Evolutionary conservation across 2,113 vertebrate genomes (phyloP), one percentile per base, ranked within the genome.

Genomic region (Kobus ellipsiprymnus): DNA sequence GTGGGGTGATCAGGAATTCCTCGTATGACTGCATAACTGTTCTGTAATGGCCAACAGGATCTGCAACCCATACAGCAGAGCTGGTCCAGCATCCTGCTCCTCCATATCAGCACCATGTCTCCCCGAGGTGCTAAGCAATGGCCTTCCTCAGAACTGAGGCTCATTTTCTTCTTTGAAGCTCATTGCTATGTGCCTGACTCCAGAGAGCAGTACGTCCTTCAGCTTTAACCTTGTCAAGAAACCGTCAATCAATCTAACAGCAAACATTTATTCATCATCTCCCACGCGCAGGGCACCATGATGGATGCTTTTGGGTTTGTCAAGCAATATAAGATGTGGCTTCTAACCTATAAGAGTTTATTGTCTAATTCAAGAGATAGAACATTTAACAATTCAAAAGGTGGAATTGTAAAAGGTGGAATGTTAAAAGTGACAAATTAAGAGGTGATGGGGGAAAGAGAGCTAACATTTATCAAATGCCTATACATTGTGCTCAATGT

Each of bases 261-360:
- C 48, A 95, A 94, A 93, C 82, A 62, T 27, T 48, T 87, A 91
- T 96, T 86, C 95, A 96, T 97, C 93, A 86, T 91, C 82, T 97
- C 55, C 30, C 85, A 88, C n/a, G 6, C 74, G 50, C 77, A 55
- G 71, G 57, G 71, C 25, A 96, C 83, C 3, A 1, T 77, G 89
- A 95, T 92, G 54, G 86, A 97, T 94, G 62, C 48, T 97, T 67
- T 27, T 0, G 50, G 57, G 46, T 33, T 94, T 90, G 87, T 95
- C 87, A 91, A 91, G 81, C 93, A 94, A 93, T 96, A 62, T 25
- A 96, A 93, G 87, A 91, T 91, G 80, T 74, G 40, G 36, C 94
- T 94, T 97, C 93, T 90, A 95, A 87, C 62, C 55, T 84, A 2
- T 59, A 80, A 74, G 84, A 82, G 30, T 90, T 59, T 95, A 91